These are phyloP conservation scores for Stegodyphus mimosarum DNA, from an alignment of 1,140 invertebrate genomes.

Conservation along the genomic window DNA sequence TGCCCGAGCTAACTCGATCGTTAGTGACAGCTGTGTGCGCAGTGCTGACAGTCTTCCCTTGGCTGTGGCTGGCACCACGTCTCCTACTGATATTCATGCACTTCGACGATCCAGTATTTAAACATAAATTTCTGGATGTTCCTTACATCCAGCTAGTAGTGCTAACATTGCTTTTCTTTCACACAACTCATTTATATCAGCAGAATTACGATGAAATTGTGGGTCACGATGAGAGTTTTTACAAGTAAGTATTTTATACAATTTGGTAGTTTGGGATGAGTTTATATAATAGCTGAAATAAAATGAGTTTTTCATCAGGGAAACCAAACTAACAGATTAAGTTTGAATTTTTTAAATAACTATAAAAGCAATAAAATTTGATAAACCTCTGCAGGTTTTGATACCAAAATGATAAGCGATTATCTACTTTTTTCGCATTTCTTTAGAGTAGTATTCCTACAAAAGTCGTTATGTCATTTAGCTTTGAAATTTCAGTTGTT, in stretches of 20 bases:
- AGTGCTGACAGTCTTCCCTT: conserved; percentile 8
- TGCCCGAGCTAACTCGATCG: conserved; percentile 6
- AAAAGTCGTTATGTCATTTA: too few relatives aligned
- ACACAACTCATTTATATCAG: conserved; percentile 21
- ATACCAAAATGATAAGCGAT: too few relatives aligned
- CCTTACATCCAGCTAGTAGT: conserved; percentile 32
- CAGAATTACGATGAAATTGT: conserved; percentile 10
- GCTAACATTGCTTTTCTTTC: conserved; percentile 32
- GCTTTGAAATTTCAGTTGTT: too few relatives aligned
- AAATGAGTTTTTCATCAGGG: not conserved
- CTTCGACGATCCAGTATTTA: conserved; percentile 42
- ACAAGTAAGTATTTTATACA: conserved; percentile 14
- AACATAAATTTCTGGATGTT: not conserved
- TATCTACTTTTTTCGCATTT: too few relatives aligned
- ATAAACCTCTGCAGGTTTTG: too few relatives aligned
- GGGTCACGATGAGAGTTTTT: conserved; percentile 7
- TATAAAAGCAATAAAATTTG: too few relatives aligned
- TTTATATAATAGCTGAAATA: not conserved
- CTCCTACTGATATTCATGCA: conserved; percentile 22
- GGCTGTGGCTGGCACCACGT: conserved; percentile 13
- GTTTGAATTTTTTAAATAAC: not conserved
- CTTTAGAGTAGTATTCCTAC: too few relatives aligned
- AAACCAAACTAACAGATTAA: not conserved
- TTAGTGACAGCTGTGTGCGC: not conserved
- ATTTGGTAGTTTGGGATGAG: not conserved